Conservation (phyloP, 2,888 invertebrate genomes). For the Pheosia gnoma region DNA sequence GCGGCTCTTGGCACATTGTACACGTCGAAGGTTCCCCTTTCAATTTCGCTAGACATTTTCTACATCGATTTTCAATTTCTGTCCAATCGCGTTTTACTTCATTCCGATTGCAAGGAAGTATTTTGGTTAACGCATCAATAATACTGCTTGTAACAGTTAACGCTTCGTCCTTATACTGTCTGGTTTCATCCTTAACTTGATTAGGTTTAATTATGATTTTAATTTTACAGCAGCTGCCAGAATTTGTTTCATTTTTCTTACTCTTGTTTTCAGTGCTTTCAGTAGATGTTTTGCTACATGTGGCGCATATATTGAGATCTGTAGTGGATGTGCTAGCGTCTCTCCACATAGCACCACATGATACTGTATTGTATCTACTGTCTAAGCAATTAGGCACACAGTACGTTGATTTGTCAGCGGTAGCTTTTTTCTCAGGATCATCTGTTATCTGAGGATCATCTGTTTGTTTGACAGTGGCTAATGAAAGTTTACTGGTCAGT, state of each 20-base stretch:
- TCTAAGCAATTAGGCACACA: slow-evolving; percentile 13
- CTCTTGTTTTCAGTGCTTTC: slow-evolving; percentile 1
- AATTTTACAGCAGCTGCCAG: slow-evolving; percentile 15
- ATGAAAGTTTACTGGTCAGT: not conserved
- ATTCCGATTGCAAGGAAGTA: slow-evolving; percentile 7
- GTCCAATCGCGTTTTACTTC: not conserved
- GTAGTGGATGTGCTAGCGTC: slow-evolving; percentile 25
- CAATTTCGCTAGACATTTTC: slow-evolving; percentile 14
- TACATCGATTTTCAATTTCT: slow-evolving; percentile 13
- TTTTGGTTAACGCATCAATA: slow-evolving; percentile 21
- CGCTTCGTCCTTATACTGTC: not conserved
- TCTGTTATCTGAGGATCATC: slow-evolving; percentile 9
- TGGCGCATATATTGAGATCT: slow-evolving; percentile 11
- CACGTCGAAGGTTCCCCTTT: not conserved
- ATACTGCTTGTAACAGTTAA: slow-evolving; percentile 10
- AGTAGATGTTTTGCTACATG: slow-evolving; percentile 6
- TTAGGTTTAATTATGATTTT: slow-evolving; percentile 18
- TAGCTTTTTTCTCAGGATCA: not conserved
- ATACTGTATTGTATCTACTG: slow-evolving; percentile 7
- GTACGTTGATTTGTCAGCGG: slow-evolving; percentile 8
- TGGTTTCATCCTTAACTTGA: slow-evolving; percentile 7
- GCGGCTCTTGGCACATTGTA: not conserved
- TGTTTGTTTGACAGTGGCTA: not conserved
- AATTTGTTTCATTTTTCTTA: not conserved
- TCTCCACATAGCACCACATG: slow-evolving; percentile 19